Base-by-base conservation (phyloP, 2,113 vertebrate genomes). In the Anas platyrhynchos region DNA sequence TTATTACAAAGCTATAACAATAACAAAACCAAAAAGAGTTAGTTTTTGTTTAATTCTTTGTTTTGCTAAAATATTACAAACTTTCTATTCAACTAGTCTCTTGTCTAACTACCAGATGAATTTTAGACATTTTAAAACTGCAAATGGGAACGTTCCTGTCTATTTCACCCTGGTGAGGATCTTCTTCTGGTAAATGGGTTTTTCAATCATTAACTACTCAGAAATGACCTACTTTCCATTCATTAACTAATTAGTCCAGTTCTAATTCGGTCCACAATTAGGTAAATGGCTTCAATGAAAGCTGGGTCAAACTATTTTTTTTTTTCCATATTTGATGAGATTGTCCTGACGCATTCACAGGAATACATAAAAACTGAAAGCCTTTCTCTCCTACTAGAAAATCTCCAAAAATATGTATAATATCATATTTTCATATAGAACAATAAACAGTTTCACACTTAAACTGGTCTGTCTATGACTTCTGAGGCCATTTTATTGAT, bases 221-320 rank as follows among this genome's bases (percentile, higher is more conserved):
- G 59, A 85, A 92, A 89, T 93, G 0, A 84, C 75, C 84, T 94
- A 58, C 46, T 95, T 95, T 87, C 34, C 87, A 32, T 91, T 92
- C 50, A 29, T 21, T 85, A 63, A 59, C 67, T 88, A 94, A 89
- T 94, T 91, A 94, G 41, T 91, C 58, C 55, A 46, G 86, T 92
- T 94, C 67, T 58, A 78, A 91, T 87, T 92, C 74, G 87, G 50
- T 89, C 87, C 54, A 84, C 62, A 94, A 83, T 80, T 79, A 92
- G 63, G 81, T 83, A 87, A 95, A 96, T 88, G 78, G 69, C 86
- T 85, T 94, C 36, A 91, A 67, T 79, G 74, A 65, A 43, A 87
- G 20, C 4, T 87, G 22, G 67, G 27, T 88, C 73, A 82, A 92
- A 15, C 17, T 62, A 23, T 26, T 76, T 11, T 21, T 5, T 0